Conservation (phyloP, 2,113 vertebrate species). For the Ailurus styani region DNA sequence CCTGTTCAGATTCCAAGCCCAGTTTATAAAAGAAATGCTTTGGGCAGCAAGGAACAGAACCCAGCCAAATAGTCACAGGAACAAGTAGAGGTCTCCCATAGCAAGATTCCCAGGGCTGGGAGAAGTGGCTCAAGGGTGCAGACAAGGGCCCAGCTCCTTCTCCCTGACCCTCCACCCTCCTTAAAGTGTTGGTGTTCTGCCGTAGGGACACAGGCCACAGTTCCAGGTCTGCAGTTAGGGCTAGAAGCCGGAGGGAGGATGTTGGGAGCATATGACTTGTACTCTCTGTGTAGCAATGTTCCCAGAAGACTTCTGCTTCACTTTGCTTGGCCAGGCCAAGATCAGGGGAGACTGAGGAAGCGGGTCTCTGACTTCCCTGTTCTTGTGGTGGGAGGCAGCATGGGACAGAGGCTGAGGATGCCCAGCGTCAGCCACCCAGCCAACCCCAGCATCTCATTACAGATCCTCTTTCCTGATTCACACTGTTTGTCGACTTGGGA, state of each 20-base stretch:
- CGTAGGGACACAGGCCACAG: not conserved
- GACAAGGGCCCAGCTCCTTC: not conserved
- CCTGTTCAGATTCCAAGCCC: not conserved
- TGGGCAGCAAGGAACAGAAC: not conserved
- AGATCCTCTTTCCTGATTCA: not conserved
- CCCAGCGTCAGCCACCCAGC: too few relatives aligned
- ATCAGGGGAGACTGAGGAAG: not conserved
- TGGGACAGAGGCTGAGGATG: not conserved
- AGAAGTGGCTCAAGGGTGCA: not conserved
- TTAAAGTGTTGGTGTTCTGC: not conserved
- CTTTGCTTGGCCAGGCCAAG: not conserved
- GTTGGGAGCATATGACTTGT: not conserved
- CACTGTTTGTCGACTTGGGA: not conserved
- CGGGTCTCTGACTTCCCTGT: not conserved
- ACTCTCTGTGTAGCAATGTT: not conserved
- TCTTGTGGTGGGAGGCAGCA: not conserved
- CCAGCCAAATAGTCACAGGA: not conserved
- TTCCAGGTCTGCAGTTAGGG: not conserved
- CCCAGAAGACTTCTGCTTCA: not conserved
- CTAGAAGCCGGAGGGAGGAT: not conserved
- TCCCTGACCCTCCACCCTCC: not conserved
- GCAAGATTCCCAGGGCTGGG: not conserved
- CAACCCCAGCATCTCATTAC: not conserved
- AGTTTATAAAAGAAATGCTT: not conserved
- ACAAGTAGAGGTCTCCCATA: not conserved